Evolutionary conservation across 2,888 invertebrate species (phyloP).

Genomic region (Encarsia formosa): DNA sequence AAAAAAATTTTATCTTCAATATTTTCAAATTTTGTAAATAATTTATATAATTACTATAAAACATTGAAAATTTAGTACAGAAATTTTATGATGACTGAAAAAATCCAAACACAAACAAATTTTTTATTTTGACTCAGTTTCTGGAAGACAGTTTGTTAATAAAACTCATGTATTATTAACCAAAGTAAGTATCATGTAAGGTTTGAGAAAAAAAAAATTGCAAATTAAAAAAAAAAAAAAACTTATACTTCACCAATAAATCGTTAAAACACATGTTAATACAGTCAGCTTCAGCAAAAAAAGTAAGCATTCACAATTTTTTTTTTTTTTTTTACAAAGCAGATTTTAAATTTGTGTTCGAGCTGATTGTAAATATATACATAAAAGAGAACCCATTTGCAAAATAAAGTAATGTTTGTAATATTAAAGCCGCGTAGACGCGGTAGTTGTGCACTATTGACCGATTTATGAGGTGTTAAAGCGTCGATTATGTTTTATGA

Average conservation of each 20-base stretch:
- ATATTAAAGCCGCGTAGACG: constrained; percentile 18
- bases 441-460: constrained; percentile 11
- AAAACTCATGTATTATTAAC: not conserved
- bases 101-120: too few relatives aligned
- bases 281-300: too few relatives aligned
- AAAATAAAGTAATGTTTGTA: constrained; percentile 18
- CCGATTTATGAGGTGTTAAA: constrained; percentile 5
- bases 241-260: constrained; percentile 2
- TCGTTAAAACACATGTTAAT: not conserved
- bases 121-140: too few relatives aligned
- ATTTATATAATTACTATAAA: too few relatives aligned
- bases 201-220: constrained; percentile 1
- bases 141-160: too few relatives aligned
- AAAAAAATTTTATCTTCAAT: too few relatives aligned
- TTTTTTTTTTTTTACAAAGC: too few relatives aligned
- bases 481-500: constrained; percentile 9
- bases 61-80: too few relatives aligned
- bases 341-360: constrained; percentile 18
- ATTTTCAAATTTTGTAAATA: too few relatives aligned
- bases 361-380: constrained; percentile 9
- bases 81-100: too few relatives aligned
- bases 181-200: constrained; percentile 3
- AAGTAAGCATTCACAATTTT: too few relatives aligned
- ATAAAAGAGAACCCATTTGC: constrained; percentile 7
- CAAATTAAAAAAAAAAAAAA: constrained; percentile 12